These are phyloP conservation scores for Tokudaia tokunoshimensis DNA, from an alignment of 2,797 vertebrate species.

Conservation along the genomic window DNA sequence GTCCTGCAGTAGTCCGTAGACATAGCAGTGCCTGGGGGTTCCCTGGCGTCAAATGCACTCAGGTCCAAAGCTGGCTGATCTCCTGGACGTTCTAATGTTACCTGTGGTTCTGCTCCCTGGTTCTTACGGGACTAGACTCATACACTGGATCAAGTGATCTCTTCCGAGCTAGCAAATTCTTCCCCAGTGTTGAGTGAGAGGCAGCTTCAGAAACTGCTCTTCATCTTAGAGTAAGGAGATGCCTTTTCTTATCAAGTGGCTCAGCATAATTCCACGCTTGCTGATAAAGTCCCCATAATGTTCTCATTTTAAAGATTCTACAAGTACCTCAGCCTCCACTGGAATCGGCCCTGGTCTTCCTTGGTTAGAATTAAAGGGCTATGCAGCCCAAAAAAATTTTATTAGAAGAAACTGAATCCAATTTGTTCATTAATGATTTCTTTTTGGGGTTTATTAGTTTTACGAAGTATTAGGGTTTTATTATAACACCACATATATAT, in stretches of 20 bases:
- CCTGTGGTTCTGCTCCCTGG: not conserved
- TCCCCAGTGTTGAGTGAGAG: not conserved
- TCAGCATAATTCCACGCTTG: not conserved
- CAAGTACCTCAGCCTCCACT: not conserved
- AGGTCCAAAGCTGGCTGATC: not conserved
- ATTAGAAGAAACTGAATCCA: not conserved
- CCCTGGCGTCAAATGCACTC: not conserved
- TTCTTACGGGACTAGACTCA: not conserved
- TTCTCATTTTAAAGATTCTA: not conserved
- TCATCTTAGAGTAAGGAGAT: not conserved
- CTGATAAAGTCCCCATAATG: not conserved
- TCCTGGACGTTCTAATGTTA: not conserved
- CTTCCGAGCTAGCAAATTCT: not conserved
- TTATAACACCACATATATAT: not conserved
- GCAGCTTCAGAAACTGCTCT: not conserved
- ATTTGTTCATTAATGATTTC: not conserved
- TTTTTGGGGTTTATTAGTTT: not conserved
- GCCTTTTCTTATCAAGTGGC: not conserved
- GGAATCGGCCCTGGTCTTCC: not conserved
- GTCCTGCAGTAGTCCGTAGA: not conserved
- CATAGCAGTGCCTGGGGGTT: not conserved
- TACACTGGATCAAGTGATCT: not conserved
- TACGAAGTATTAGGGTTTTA: not conserved
- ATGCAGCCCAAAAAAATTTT: not conserved
- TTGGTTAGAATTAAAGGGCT: not conserved